phyloP scores from a whole-genome alignment of 1,140 invertebrate genomes.

The Leptopilina clavipes region DNA sequence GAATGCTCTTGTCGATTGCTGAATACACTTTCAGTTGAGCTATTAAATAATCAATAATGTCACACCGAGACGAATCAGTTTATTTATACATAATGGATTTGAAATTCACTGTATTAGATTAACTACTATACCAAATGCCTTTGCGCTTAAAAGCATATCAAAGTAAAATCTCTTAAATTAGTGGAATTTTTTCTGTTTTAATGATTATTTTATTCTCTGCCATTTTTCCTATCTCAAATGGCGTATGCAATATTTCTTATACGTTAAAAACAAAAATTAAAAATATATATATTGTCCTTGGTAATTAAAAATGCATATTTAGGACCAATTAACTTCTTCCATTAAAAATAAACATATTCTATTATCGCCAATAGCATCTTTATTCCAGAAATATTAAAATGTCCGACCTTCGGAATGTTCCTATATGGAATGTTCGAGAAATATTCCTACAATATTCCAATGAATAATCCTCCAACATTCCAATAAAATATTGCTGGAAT shows the following conservation, averaged over 20 bases:
- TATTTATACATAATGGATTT: slow-evolving; percentile 10
- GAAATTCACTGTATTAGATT: slow-evolving; percentile 4
- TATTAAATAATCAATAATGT: slow-evolving; percentile 15
- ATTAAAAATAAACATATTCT: too few species aligned
- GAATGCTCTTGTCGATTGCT: background rate
- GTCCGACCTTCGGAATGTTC: too few species aligned
- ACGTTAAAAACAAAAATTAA: too few species aligned
- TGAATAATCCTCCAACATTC: too few species aligned
- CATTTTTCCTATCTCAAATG: background rate
- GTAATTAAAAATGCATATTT: too few species aligned
- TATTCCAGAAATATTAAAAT: too few species aligned
- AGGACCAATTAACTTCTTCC: too few species aligned
- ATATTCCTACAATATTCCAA: too few species aligned
- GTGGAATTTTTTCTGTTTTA: background rate
- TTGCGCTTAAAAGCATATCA: background rate
- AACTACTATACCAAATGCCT: background rate
- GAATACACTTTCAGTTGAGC: background rate
- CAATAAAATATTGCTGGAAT: too few species aligned
- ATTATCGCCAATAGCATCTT: too few species aligned
- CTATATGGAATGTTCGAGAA: too few species aligned
- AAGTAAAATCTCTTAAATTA: background rate
- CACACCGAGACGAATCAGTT: background rate
- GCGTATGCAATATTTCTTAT: background rate
- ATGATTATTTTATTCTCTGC: background rate
- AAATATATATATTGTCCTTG: too few species aligned